Evolutionary conservation across 2,888 invertebrate genomes (phyloP).

Genomic region (Iselma pallidipennis): DNA sequence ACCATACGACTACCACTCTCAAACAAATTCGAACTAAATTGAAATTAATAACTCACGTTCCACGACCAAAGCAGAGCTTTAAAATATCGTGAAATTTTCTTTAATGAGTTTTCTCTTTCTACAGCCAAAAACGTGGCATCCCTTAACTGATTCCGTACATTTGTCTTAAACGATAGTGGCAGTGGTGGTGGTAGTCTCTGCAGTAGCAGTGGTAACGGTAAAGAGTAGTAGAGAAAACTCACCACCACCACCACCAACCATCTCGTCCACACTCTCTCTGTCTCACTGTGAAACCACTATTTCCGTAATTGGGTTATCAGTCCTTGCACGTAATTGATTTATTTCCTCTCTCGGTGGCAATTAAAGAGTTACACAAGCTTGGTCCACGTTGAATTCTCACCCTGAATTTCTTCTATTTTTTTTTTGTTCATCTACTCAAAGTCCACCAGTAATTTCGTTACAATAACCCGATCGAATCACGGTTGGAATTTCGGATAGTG

Average conservation of each 20-base stretch:
- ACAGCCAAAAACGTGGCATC: constrained; percentile 9
- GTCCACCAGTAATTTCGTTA: background rate
- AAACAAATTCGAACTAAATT: constrained; percentile 22
- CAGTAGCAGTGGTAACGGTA: background rate
- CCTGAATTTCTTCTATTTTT: background rate
- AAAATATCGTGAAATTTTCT: constrained; percentile 30
- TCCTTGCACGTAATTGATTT: constrained; percentile 50
- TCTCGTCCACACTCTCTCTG: constrained; percentile 25
- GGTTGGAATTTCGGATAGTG: background rate
- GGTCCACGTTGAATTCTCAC: constrained; percentile 7
- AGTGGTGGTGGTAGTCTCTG: constrained; percentile 2
- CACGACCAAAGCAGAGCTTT: constrained; percentile 13
- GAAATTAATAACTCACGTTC: constrained; percentile 30
- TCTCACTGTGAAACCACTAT: constrained; percentile 31
- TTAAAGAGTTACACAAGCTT: constrained; percentile 36
- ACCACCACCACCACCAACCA: background rate
- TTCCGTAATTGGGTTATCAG: constrained; percentile 45
- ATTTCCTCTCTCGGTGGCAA: constrained; percentile 42
- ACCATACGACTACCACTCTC: background rate
- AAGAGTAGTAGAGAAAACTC: background rate
- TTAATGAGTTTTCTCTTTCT: constrained; percentile 33
- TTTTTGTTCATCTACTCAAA: background rate
- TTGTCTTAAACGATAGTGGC: constrained; percentile 25
- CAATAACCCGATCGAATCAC: background rate
- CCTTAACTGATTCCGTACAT: constrained; percentile 37